A percentile compares a stretch with the other conserved stretches of the same genome.
Evolutionary conservation across 2,113 vertebrate genomes (phyloP).

Genomic region (Elanoides forficatus): DNA sequence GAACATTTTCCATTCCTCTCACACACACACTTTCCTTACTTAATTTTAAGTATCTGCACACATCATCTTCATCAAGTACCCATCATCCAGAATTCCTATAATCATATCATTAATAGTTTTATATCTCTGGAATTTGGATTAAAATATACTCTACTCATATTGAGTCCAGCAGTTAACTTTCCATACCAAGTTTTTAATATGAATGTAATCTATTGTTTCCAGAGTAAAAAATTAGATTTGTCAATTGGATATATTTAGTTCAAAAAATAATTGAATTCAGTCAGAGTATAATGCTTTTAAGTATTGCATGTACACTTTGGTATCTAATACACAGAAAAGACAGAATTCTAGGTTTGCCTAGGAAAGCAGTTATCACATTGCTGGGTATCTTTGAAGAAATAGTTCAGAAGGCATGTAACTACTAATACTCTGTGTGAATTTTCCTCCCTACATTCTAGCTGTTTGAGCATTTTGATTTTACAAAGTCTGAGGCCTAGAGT

Average conservation of each 20-base stretch:
- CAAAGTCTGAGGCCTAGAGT: neutral
- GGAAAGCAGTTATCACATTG: neutral
- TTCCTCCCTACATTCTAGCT: neutral
- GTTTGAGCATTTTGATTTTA: neutral
- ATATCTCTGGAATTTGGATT: neutral
- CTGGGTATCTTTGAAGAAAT: neutral
- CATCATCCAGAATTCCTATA: neutral
- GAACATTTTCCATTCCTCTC: neutral
- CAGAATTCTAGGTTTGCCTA: neutral
- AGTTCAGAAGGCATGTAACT: neutral
- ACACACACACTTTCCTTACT: fast-evolving
- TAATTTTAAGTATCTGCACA: neutral
- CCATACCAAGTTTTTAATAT: neutral
- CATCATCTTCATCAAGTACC: neutral
- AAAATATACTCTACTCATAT: neutral
- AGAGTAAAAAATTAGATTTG: neutral
- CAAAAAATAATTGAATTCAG: neutral
- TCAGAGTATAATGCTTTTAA: neutral
- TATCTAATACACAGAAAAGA: neutral
- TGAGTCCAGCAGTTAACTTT: neutral
- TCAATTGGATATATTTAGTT: neutral
- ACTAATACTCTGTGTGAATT: neutral
- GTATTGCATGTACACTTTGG: neutral
- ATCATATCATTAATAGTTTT: neutral
- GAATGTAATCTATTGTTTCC: neutral